These are phyloP conservation scores for Volucella inanis DNA, from an alignment of 2,888 invertebrate species.

Conservation along the genomic window DNA sequence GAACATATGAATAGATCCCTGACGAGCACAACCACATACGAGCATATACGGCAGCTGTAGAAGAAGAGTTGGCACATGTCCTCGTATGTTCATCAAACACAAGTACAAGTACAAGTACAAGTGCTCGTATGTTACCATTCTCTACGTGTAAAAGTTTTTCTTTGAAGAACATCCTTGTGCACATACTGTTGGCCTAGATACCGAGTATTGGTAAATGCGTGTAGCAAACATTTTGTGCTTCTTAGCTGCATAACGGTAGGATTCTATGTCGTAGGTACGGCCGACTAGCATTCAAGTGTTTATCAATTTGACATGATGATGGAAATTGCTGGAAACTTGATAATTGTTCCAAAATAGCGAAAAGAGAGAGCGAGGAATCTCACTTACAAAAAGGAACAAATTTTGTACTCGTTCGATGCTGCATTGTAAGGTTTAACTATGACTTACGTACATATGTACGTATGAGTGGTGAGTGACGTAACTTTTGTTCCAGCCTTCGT, in stretches of 20 bases:
- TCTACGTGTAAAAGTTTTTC: slow-evolving; percentile 21
- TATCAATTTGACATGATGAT: slow-evolving; percentile 60
- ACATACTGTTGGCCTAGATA: slow-evolving; percentile 32
- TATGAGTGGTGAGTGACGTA: neutral
- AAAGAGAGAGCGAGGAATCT: neutral
- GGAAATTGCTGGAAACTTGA: slow-evolving; percentile 56
- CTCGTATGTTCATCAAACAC: neutral
- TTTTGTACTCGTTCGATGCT: neutral
- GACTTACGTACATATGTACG: neutral
- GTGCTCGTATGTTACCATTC: slow-evolving; percentile 20
- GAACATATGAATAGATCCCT: neutral
- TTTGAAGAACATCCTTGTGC: slow-evolving; percentile 11
- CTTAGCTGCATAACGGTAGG: neutral
- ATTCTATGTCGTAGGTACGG: neutral
- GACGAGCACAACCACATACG: neutral
- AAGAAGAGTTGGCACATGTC: neutral
- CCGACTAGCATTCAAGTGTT: slow-evolving; percentile 18
- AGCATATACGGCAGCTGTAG: neutral
- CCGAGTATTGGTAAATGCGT: slow-evolving; percentile 25
- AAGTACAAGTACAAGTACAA: neutral
- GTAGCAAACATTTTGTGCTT: neutral
- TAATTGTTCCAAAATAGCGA: slow-evolving; percentile 41
- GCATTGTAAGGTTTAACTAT: slow-evolving; percentile 1
- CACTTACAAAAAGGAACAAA: neutral
- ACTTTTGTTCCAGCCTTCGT: slow-evolving; percentile 28